A percentile compares a stretch with the other conserved stretches of the same genome.
Evolutionary conservation across 2,113 vertebrate species (phyloP).

Genomic region (Sardina pilchardus): DNA sequence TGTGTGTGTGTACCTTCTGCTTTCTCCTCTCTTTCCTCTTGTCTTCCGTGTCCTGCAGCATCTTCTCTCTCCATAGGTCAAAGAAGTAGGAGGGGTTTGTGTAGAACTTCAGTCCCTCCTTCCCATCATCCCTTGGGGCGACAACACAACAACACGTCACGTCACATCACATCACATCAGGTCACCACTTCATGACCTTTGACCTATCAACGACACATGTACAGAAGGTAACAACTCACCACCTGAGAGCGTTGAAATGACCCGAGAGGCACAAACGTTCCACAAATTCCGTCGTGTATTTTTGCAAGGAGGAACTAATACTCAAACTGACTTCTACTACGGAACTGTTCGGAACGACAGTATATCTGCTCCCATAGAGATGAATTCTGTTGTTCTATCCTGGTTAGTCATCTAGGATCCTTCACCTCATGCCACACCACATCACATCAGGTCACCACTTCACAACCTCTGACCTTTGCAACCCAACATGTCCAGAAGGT

Average conservation of each 20-base stretch:
- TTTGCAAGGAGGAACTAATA: too few relatives aligned
- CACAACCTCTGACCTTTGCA: neutral
- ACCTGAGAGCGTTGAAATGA: too few relatives aligned
- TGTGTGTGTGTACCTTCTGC: constrained; percentile 83
- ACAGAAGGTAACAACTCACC: neutral
- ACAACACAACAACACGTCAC: neutral
- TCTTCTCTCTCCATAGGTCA: constrained; percentile 98
- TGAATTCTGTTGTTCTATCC: too few relatives aligned
- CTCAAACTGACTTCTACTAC: too few relatives aligned
- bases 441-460: neutral
- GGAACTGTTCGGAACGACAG: too few relatives aligned
- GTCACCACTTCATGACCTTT: neutral
- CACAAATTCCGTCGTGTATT: too few relatives aligned
- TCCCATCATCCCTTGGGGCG: constrained; percentile 89
- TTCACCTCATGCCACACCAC: neutral
- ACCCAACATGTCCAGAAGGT: too few relatives aligned
- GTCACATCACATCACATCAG: neutral
- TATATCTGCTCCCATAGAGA: too few relatives aligned
- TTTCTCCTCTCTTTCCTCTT: constrained; percentile 98
- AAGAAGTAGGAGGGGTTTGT: constrained; percentile 99
- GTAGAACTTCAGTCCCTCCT: constrained; percentile 96
- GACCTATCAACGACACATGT: neutral
- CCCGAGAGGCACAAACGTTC: too few relatives aligned
- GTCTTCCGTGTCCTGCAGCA: constrained; percentile 98
- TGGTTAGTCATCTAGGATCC: too few relatives aligned